A percentile compares a stretch with the other conserved stretches of the same genome.
Conservation (phyloP, 2,113 vertebrate genomes). For the Chloebia gouldiae region DNA sequence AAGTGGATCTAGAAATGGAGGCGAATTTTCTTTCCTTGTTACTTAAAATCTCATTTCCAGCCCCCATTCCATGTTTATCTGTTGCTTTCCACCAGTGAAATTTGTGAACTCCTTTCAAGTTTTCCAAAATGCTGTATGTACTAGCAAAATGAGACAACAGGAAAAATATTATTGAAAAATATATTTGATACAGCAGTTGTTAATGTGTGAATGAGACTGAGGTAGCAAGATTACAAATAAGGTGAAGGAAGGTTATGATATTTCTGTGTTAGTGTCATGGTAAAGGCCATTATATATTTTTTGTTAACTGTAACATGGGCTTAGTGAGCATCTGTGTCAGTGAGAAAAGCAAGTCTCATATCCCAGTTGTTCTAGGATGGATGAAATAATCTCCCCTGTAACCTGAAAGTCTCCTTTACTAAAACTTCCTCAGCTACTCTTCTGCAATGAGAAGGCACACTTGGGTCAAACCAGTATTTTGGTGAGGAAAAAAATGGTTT, state of each 20-base stretch:
- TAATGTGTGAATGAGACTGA: not conserved
- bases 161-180: not conserved
- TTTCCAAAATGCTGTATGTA: not conserved
- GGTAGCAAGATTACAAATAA: not conserved
- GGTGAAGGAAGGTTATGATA: not conserved
- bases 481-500: not conserved
- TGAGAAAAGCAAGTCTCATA: rapidly evolving
- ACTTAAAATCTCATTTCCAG: not conserved
- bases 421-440: not conserved
- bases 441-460: not conserved
- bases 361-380: not conserved
- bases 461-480: not conserved
- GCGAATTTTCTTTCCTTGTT: not conserved
- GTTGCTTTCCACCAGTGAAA: not conserved
- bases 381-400: not conserved
- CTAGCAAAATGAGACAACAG: not conserved
- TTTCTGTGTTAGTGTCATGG: not conserved
- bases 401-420: not conserved
- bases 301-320: not conserved
- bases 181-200: not conserved
- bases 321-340: not conserved
- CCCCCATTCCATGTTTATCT: not conserved
- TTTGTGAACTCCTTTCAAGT: not conserved
- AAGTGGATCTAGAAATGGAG: not conserved
- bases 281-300: not conserved